Base-by-base conservation (phyloP, 2,113 vertebrate species). In the Columbina picui region DNA sequence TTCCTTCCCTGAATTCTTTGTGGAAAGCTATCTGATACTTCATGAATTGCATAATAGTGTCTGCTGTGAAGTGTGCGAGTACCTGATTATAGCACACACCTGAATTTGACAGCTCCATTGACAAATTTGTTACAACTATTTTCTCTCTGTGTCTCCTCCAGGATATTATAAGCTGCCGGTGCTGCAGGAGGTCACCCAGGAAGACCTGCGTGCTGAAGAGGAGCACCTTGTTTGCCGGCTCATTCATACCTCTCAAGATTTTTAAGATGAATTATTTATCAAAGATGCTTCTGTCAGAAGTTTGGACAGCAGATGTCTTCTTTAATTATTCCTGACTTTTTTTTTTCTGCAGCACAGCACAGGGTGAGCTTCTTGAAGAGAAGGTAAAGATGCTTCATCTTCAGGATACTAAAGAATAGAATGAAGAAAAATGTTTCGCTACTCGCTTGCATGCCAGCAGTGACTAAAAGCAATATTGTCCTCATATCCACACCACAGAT, bases 201-300 rank as follows among this genome's bases (percentile, higher is more conserved):
- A 61, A 53, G 55, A 25, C 71, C 36, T 39, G 36, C 21, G 3
- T 68, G 30, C 87, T 96, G 23, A 16, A 68, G 38, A 50, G 39
- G 45, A 78, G 21, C 41, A 55, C 63, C 50, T 68, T 7, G 0
- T 61, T 83, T 79, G 52, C 78, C 26, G 5, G 69, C 61, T 55
- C 85, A 70, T 81, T 87, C 56, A 30, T 83, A 84, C 53, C 86
- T 94, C 75, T 56, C 59, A 94, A 89, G 60, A 55, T 80, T 93
- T 63, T 77, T 50, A n/a, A 55, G 68, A 82, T 96, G 41, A 96
- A 91, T 96, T 96, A 96, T 97, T 95, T 93, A 96, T 92, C 92
- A 85, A 90, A 73, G 79, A 56, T 73, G 65, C 84, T 79, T 87
- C 91, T 97, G 85, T 91, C 69, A 65, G 57, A 92, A 89, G 74